Conservation (phyloP, 2,888 invertebrate genomes). For the Baronia brevicornis region DNA sequence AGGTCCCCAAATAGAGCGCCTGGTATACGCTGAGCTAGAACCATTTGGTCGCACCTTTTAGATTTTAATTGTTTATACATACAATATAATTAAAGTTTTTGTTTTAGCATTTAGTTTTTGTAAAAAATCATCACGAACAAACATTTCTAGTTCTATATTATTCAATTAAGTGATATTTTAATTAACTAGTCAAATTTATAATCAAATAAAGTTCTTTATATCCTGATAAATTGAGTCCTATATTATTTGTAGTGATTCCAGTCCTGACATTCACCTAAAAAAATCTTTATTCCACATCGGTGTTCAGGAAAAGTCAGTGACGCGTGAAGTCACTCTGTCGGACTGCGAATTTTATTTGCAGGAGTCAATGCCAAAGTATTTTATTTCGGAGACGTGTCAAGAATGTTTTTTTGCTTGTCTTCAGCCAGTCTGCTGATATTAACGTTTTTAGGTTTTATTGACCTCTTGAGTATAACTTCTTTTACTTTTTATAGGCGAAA, state of each 20-base stretch:
- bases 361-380: conserved; percentile 20
- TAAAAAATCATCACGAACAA: too few species aligned
- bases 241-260: conserved; percentile 10
- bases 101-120: too few species aligned
- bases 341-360: conserved; percentile 22
- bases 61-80: too few species aligned
- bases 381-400: conserved; percentile 27
- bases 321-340: conserved; percentile 22
- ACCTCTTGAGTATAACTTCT: conserved; percentile 13
- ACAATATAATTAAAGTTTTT: too few species aligned
- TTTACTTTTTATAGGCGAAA: conserved; percentile 3
- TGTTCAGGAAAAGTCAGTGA: conserved; percentile 21
- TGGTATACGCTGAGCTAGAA: too few species aligned
- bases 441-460: conserved; percentile 21
- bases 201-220: too few species aligned
- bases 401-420: conserved; percentile 25
- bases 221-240: too few species aligned
- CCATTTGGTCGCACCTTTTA: too few species aligned
- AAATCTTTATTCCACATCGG: conserved; percentile 8
- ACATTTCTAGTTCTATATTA: too few species aligned
- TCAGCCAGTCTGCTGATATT: conserved; percentile 23
- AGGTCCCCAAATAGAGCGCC: too few species aligned
- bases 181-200: too few species aligned
- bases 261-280: conserved; percentile 11
- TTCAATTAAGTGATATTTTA: too few species aligned